Percentiles rank a stretch among this genome's conserved stretches.
Conservation (phyloP, 2,797 vertebrate species). For the Sebastes hopkinsi region DNA sequence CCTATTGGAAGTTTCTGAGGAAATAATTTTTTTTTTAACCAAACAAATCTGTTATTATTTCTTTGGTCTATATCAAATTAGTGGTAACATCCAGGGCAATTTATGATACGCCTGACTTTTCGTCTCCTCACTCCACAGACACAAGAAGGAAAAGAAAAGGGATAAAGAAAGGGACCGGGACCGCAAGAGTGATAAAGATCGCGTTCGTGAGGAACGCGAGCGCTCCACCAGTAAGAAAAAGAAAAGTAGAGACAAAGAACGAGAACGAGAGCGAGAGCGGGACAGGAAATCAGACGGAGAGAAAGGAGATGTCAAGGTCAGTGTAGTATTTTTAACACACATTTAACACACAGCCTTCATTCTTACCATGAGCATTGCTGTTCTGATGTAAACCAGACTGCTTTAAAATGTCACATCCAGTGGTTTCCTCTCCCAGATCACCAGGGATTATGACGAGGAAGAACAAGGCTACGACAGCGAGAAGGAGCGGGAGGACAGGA, state of each 20-base stretch:
- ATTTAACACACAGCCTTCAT: not conserved
- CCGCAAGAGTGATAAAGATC: conserved; percentile 83
- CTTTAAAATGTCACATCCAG: not conserved
- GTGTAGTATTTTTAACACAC: conserved; percentile 18
- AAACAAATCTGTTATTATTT: not conserved
- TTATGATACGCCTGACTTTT: not conserved
- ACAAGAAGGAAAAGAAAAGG: conserved; percentile 97
- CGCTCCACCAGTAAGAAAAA: conserved; percentile 92
- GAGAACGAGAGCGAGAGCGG: conserved; percentile 79
- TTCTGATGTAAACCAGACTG: not conserved
- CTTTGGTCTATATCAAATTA: not conserved
- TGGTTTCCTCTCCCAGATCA: conserved; percentile 83
- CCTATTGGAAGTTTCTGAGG: too few species aligned
- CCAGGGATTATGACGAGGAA: conserved; percentile 95
- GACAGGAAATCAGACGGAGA: conserved; percentile 92
- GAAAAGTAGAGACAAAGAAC: conserved; percentile 93
- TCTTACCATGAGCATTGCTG: not conserved
- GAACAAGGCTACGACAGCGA: conserved; percentile 97
- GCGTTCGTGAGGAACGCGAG: conserved; percentile 86
- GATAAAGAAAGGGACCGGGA: conserved; percentile 94
- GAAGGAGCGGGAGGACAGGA: conserved; percentile 90
- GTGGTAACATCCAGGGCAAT: not conserved
- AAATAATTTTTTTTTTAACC: not conserved
- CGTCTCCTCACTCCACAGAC: conserved; percentile 49
- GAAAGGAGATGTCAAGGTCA: conserved; percentile 93